These are phyloP conservation scores for Pipra filicauda DNA, from an alignment of 2,113 vertebrate genomes.

Conservation along the genomic window DNA sequence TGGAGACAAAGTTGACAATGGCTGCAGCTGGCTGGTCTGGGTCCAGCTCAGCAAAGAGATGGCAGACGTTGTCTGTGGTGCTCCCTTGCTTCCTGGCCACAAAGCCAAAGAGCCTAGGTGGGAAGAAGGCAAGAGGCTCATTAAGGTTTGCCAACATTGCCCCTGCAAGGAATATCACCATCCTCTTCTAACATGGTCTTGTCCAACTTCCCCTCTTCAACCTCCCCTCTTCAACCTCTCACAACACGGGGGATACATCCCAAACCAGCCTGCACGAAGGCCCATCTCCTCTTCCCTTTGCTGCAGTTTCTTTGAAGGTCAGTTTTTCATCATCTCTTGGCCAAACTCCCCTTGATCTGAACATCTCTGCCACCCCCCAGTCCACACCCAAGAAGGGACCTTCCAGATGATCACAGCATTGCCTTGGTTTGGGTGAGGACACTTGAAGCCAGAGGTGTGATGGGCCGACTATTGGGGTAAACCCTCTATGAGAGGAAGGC, in stretches of 20 bases:
- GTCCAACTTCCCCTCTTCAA: neutral
- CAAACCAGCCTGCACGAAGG: neutral
- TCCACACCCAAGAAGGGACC: neutral
- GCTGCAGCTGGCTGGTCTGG: slow-evolving; percentile 91
- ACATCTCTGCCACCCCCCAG: neutral
- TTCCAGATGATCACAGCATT: neutral
- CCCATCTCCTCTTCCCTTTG: neutral
- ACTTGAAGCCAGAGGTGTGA: neutral
- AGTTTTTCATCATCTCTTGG: neutral
- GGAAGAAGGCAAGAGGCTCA: neutral
- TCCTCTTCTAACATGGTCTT: neutral
- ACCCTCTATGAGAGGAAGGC: neutral
- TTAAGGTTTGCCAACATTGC: neutral
- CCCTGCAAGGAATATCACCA: neutral
- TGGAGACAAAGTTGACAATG: slow-evolving; percentile 97
- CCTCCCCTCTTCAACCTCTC: neutral
- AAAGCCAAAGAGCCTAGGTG: slow-evolving; percentile 90
- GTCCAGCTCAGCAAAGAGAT: slow-evolving; percentile 96
- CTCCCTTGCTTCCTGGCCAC: slow-evolving; percentile 98
- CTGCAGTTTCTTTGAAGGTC: neutral
- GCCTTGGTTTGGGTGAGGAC: neutral
- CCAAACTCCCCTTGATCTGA: neutral
- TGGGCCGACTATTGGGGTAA: neutral
- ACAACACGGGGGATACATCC: neutral
- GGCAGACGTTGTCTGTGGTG: slow-evolving; percentile 96